Conservation (phyloP, 1,140 invertebrate species). For the Aphaenogaster ashmeadi region DNA sequence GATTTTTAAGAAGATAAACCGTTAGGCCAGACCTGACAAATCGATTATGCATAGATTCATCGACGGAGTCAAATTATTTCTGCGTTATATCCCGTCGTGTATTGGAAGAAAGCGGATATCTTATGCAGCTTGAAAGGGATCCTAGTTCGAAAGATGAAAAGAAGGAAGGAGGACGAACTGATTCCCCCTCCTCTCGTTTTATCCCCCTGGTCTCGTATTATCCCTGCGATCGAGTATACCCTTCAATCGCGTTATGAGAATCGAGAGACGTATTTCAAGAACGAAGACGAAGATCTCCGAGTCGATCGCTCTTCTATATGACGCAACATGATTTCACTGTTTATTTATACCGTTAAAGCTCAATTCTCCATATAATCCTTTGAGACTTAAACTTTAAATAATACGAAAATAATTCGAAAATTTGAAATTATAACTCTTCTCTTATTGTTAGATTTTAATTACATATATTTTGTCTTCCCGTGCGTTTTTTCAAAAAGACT, state of each 20-base stretch:
- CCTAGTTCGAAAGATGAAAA: slow-evolving; percentile 42
- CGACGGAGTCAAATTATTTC: slow-evolving; percentile 43
- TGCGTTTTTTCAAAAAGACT: neutral
- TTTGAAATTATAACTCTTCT: neutral
- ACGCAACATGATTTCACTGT: slow-evolving; percentile 22
- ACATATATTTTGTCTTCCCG: neutral
- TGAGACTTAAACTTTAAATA: neutral
- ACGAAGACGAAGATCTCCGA: slow-evolving; percentile 16
- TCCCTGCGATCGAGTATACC: slow-evolving; percentile 34
- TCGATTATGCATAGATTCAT: slow-evolving; percentile 52
- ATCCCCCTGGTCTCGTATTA: slow-evolving; percentile 15
- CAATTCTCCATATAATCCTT: slow-evolving; percentile 11
- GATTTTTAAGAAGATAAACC: neutral
- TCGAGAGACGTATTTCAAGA: slow-evolving; percentile 35
- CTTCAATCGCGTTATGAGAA: slow-evolving; percentile 54
- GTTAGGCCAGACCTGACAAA: neutral
- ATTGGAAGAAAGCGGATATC: slow-evolving; percentile 40
- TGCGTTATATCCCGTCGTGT: slow-evolving; percentile 36
- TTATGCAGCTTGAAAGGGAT: slow-evolving; percentile 57
- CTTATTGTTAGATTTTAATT: neutral
- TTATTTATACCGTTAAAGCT: slow-evolving; percentile 12
- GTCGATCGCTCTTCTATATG: slow-evolving; percentile 27
- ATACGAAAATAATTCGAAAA: neutral
- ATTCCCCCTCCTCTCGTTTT: neutral
- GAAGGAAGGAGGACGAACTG: slow-evolving; percentile 20